These are phyloP conservation scores for Parnassius smintheus DNA, from an alignment of 2,888 invertebrate genomes.

Conservation along the genomic window DNA sequence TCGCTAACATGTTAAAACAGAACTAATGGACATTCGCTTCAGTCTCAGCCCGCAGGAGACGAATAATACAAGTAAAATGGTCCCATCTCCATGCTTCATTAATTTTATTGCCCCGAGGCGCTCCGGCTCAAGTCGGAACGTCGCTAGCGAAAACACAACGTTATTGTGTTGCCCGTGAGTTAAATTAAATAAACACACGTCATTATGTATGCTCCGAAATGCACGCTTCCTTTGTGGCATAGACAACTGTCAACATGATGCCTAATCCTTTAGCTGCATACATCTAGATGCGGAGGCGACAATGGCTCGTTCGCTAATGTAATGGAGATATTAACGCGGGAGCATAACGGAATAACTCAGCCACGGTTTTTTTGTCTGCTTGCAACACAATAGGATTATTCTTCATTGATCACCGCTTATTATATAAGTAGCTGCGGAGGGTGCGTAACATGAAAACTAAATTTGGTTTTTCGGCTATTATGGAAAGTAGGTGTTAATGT, in stretches of 20 bases:
- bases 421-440: conserved; percentile 77
- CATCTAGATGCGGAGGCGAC: conserved; percentile 34
- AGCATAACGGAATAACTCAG: conserved; percentile 77
- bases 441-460: conserved; percentile 80
- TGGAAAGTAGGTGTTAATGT: conserved; percentile 81
- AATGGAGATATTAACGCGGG: conserved; percentile 77
- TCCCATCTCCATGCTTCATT: conserved; percentile 82
- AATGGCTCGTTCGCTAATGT: conserved; percentile 68
- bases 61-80: conserved; percentile 82
- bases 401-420: conserved; percentile 80
- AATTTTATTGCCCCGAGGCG: conserved; percentile 80
- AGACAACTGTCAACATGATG: conserved; percentile 74
- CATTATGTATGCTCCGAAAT: conserved; percentile 68
- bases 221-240: conserved; percentile 66
- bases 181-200: conserved; percentile 78
- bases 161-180: conserved; percentile 75
- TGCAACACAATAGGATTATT: conserved; percentile 78
- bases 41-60: conserved; percentile 79
- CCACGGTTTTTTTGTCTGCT: conserved; percentile 77
- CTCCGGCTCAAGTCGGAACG: conserved; percentile 65
- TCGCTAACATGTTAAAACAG: conserved; percentile 82
- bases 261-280: conserved; percentile 66
- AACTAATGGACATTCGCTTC: conserved; percentile 82
- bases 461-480: conserved; percentile 81
- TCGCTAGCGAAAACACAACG: conserved; percentile 74